Conservation (phyloP, 2,888 invertebrate genomes). For the Endotricha flammealis region DNA sequence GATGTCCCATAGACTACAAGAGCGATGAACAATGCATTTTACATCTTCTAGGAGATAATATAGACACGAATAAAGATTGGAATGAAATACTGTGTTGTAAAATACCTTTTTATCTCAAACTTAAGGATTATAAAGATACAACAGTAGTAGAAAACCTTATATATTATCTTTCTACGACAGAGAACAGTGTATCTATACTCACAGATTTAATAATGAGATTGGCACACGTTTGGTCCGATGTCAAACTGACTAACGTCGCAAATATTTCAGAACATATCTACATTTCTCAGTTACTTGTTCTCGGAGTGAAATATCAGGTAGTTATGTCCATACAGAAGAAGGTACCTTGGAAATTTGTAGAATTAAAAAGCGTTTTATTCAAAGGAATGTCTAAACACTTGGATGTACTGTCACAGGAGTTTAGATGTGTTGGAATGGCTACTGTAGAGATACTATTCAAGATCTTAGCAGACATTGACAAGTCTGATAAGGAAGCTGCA, state of each 20-base stretch:
- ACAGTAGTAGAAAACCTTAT: conserved; percentile 79
- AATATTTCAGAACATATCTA: conserved; percentile 84
- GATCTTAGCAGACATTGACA: conserved; percentile 61
- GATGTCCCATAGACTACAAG: conserved; percentile 61
- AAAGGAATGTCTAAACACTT: conserved; percentile 84
- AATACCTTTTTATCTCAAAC: conserved; percentile 55
- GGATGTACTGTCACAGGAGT: conserved; percentile 78
- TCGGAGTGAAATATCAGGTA: conserved; percentile 72
- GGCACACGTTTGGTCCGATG: conserved; percentile 83
- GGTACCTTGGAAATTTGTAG: conserved; percentile 38
- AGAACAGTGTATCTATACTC: conserved; percentile 39
- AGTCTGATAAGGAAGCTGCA: conserved; percentile 52
- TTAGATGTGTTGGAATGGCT: conserved; percentile 85
- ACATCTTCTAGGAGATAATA: conserved; percentile 69
- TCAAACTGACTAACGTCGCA: conserved; percentile 78
- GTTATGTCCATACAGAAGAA: conserved; percentile 41
- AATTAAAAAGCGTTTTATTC: conserved; percentile 75
- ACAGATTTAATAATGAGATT: conserved; percentile 73
- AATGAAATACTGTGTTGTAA: conserved; percentile 76
- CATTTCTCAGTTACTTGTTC: conserved; percentile 81
- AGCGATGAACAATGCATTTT: conserved; percentile 56
- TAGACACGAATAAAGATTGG: conserved; percentile 79
- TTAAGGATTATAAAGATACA: conserved; percentile 78
- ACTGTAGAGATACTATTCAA: conserved; percentile 82
- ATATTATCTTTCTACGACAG: conserved; percentile 74